These are phyloP conservation scores for Gobiocypris rarus DNA, from an alignment of 2,113 vertebrate species.

Conservation along the genomic window DNA sequence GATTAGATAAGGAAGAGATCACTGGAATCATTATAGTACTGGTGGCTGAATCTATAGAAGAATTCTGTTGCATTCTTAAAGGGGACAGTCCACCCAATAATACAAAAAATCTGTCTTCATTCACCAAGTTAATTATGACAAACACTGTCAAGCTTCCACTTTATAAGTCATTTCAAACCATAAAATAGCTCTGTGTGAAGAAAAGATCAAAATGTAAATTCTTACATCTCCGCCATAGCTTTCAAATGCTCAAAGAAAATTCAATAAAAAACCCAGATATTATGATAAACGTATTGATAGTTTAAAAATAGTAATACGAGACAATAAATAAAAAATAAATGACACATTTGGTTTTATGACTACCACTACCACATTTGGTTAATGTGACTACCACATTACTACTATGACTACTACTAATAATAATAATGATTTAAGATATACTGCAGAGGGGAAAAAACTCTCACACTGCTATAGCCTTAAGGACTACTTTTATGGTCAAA, in stretches of 20 bases:
- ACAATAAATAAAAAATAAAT: not conserved
- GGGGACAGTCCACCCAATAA: not conserved
- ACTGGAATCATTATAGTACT: slow-evolving; percentile 4
- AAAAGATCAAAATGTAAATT: not conserved
- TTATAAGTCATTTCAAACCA: not conserved
- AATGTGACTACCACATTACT: too few species aligned
- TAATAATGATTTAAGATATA: not conserved
- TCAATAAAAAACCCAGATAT: not conserved
- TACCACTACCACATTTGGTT: too few species aligned
- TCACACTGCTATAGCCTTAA: not conserved
- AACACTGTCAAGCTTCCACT: not conserved
- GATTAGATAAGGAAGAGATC: slow-evolving; percentile 21
- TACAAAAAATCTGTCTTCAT: not conserved
- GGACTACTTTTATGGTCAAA: not conserved
- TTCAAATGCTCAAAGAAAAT: not conserved
- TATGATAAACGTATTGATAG: not conserved
- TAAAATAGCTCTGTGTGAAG: not conserved
- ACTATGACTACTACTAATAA: not conserved
- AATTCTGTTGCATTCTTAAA: slow-evolving; percentile 6
- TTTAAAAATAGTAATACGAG: not conserved
- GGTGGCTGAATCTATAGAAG: slow-evolving; percentile 10
- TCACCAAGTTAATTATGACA: not conserved
- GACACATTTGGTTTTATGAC: not conserved
- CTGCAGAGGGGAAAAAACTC: not conserved
- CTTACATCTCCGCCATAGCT: not conserved